phyloP scores from a whole-genome alignment of 2,888 invertebrate genomes.

The Charanyca ferruginea region DNA sequence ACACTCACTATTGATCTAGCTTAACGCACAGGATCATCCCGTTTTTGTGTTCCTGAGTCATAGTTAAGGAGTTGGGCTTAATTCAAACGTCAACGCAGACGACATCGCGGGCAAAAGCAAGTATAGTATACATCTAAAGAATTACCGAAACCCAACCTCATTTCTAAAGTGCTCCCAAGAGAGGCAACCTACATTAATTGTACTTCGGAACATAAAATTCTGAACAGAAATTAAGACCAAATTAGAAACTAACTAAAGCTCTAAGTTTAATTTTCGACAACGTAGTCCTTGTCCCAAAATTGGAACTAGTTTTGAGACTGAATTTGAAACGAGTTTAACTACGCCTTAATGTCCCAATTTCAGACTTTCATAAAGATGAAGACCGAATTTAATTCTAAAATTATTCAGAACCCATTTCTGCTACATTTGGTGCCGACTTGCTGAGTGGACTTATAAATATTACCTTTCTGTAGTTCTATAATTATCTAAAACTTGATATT shows the following conservation, averaged over 20 bases:
- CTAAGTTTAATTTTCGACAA: constrained; percentile 40
- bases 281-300: constrained; percentile 43
- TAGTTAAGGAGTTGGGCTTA: too few relatives aligned
- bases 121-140: neutral
- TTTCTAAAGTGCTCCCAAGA: constrained; percentile 4
- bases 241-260: constrained; percentile 37
- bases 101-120: too few relatives aligned
- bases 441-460: constrained; percentile 23
- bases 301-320: constrained; percentile 47
- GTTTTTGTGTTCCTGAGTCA: too few relatives aligned
- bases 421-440: constrained; percentile 23
- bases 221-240: constrained; percentile 40
- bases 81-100: too few relatives aligned
- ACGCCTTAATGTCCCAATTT: constrained; percentile 42
- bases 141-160: constrained; percentile 11
- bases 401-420: constrained; percentile 36
- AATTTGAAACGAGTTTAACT: constrained; percentile 56
- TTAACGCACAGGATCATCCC: too few relatives aligned
- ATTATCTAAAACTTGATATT: constrained; percentile 22
- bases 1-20: too few relatives aligned
- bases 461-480: constrained; percentile 2
- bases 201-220: constrained; percentile 22
- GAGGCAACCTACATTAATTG: constrained; percentile 29
- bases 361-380: constrained; percentile 45
- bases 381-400: constrained; percentile 35